These are phyloP conservation scores for Podarcis muralis DNA, from an alignment of 2,113 vertebrate species.

Conservation along the genomic window DNA sequence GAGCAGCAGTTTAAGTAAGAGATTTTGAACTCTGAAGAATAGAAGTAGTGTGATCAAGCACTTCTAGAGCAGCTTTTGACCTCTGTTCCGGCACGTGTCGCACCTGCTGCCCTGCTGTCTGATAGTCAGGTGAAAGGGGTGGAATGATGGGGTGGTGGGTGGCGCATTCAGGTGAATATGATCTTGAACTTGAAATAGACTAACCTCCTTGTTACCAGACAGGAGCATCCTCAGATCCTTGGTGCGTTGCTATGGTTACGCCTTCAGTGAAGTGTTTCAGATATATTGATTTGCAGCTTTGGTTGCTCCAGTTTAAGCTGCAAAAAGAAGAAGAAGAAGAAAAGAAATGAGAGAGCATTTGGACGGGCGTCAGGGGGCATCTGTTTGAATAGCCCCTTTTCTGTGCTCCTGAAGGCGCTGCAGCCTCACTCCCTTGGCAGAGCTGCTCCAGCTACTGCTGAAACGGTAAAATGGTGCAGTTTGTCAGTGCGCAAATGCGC, in stretches of 20 bases:
- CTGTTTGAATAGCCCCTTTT: accelerated
- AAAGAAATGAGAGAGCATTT: background rate
- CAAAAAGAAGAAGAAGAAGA: slow-evolving; percentile 18
- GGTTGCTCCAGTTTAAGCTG: slow-evolving; percentile 18
- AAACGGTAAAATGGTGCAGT: slow-evolving; percentile 68
- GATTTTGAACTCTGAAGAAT: background rate
- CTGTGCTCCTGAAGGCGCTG: background rate
- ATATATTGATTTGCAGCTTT: slow-evolving; percentile 34
- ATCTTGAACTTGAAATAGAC: slow-evolving; percentile 34
- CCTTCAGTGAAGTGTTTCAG: slow-evolving; percentile 35
- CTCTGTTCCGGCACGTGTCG: accelerated
- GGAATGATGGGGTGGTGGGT: background rate
- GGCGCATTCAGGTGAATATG: slow-evolving; percentile 10
- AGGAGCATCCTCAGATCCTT: slow-evolving; percentile 56
- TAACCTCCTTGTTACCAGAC: slow-evolving; percentile 61
- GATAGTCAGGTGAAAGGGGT: background rate
- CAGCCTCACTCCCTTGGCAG: slow-evolving; percentile 39
- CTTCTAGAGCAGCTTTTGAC: accelerated
- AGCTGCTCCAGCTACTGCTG: slow-evolving; percentile 54
- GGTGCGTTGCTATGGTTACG: slow-evolving; percentile 67
- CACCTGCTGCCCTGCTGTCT: accelerated
- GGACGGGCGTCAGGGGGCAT: no score
- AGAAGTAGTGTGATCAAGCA: no score
- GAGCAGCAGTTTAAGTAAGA: background rate
- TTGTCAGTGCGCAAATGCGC: slow-evolving; percentile 69